Evolutionary conservation across 2,888 invertebrate species (phyloP), one percentile per base, ranked within the genome.

Genomic region (Noctua janthe): DNA sequence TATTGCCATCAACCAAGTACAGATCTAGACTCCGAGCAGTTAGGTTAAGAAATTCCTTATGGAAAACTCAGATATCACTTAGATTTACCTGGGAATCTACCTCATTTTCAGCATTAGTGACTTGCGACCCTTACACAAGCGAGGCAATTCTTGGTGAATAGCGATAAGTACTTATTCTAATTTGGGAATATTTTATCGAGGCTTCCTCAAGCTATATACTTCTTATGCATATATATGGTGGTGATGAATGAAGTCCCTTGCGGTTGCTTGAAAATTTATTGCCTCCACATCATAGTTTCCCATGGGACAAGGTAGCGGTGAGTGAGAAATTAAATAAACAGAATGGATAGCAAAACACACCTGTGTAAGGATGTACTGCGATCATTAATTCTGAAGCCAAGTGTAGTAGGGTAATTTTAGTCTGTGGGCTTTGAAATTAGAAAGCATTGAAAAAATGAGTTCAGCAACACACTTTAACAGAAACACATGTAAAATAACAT

Each of bases 221-320:
- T 54, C 54, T n/a, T 29, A 64, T 66, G 29, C 56, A 81, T 84
- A 78, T 71, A 29, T 71, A 71, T 49, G 62, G 49, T 39, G 86
- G 84, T 88, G 87, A 90, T 88, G 84, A 85, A 84, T 84, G 56
- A 71, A 71, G 66, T 51, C 87, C 43, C 74, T 74, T 64, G 67
- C 15, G 76, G 35, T 74, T 71, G n/a, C 82, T 87, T 81, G 81
- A 83, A 87, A 82, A 78, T 83, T 76, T 87, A 84, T 86, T 86
- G 81, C 56, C 72, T 62, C 56, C 72, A 80, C 69, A 82, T 76
- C 73, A 80, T 74, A 51, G 59, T 51, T 74, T 74, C 78, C 72
- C 78, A 39, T 29, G 77, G 70, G 83, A 56, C 10, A 35, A 43
- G 43, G 51, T 71, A 78, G 71, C 47, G 85, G 29, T 85, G 74